Evolutionary conservation across 1,140 invertebrate genomes (phyloP).

Genomic region (Ericerus pela): DNA sequence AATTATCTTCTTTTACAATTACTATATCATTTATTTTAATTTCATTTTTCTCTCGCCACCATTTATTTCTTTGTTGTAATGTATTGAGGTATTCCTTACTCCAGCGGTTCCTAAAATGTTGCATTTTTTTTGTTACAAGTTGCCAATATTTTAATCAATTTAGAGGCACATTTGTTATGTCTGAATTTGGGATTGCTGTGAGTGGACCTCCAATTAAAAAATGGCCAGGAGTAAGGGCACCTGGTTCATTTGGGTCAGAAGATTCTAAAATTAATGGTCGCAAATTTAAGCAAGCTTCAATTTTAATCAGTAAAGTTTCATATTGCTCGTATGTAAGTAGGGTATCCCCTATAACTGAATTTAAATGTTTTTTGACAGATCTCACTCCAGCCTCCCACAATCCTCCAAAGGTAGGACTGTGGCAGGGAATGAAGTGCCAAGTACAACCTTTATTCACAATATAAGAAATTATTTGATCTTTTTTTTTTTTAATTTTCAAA

Average conservation of each 20-base stretch:
- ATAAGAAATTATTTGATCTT: not conserved
- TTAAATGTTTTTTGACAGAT: slow-evolving; percentile 27
- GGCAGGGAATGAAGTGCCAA: slow-evolving; percentile 24
- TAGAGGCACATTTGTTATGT: not conserved
- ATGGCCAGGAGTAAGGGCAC: slow-evolving; percentile 21
- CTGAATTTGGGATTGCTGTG: not conserved
- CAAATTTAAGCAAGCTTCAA: slow-evolving; percentile 26
- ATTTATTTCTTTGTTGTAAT: slow-evolving; percentile 26
- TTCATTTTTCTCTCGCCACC: slow-evolving; percentile 16
- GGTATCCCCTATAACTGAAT: slow-evolving; percentile 19
- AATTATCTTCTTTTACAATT: slow-evolving; percentile 18
- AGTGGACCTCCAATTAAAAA: slow-evolving; percentile 20
- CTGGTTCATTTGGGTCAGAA: not conserved
- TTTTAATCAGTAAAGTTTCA: slow-evolving; percentile 20
- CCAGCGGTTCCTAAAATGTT: slow-evolving; percentile 22
- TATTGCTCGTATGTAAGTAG: slow-evolving; percentile 26
- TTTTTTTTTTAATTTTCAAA: not conserved
- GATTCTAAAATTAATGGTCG: slow-evolving; percentile 18
- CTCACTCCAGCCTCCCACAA: slow-evolving; percentile 29
- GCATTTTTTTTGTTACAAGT: not conserved
- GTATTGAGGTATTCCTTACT: slow-evolving; percentile 26
- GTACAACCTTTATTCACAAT: not conserved
- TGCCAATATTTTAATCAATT: slow-evolving; percentile 24
- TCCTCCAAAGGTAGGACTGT: slow-evolving; percentile 27
- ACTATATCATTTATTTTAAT: slow-evolving; percentile 18